Base-by-base conservation (phyloP, 1,140 invertebrate genomes). In the Andrena cerasifolii region DNA sequence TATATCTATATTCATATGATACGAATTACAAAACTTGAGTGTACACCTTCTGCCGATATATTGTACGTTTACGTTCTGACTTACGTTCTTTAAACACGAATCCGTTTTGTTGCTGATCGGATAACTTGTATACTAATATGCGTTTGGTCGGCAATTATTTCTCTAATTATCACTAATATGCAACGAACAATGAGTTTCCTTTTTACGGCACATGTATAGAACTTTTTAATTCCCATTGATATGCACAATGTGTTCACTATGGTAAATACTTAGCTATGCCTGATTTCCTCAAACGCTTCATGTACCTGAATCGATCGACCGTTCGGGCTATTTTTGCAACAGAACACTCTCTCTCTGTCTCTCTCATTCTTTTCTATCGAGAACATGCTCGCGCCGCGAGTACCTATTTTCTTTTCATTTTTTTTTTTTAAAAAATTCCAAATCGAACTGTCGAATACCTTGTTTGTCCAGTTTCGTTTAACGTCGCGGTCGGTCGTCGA, bases 171-270 rank as follows among this genome's bases (percentile, higher is more conserved):
- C 90, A 92, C 89, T 90, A 89, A 92, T 91, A 92, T 93, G 89
- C 91, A 92, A 93, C 90, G 88, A n/a, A 92, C 53, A 93, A 92
- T 93, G 88, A 94, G 94, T 94, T 95, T 93, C 90, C 91, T 95
- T 94, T 95, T 92, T 94, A 94, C 94, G 94, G 94, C 94, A 95
- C 94, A 94, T 94, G 93, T 94, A 94, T 94, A 94, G 93, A 93
- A 92, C 93, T 94, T 94, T 93, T 91, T 90, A 89, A 93, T 92
- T 93, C 91, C 90, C 90, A 91, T 93, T 92, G 89, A 93, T 89
- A 91, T 92, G 91, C 92, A 93, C 92, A 92, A 92, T 92, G 89
- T 92, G 90, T 92, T 86, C 92, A 90, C 92, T 91, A 92, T 91
- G 92, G 90, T 89, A 91, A 91, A 91, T 91, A 93, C 90, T 91